Conservation (phyloP, 2,113 vertebrate species). For the Uria lomvia region DNA sequence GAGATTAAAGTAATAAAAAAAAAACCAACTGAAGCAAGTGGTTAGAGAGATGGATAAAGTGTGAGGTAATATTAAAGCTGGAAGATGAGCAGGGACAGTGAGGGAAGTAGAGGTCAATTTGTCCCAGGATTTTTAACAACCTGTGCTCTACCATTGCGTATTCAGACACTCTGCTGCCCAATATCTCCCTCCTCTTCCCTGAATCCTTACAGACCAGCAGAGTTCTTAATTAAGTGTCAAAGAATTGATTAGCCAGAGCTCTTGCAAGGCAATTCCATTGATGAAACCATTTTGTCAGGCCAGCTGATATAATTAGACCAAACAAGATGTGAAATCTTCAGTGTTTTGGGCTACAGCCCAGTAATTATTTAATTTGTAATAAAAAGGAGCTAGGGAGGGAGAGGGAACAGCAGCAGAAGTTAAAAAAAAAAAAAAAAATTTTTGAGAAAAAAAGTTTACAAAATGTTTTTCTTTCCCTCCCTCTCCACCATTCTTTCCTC, state of each 20-base stretch:
- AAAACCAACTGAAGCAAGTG: neutral
- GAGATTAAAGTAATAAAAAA: conserved; percentile 56
- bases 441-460: neutral
- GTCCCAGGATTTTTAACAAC: conserved; percentile 19
- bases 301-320: conserved; percentile 71
- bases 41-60: neutral
- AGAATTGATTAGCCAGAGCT: conserved; percentile 71
- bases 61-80: conserved; percentile 34
- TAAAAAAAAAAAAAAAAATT: neutral
- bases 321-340: conserved; percentile 73
- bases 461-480: neutral
- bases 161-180: neutral
- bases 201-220: conserved; percentile 56
- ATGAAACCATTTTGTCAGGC: conserved; percentile 74
- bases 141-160: neutral
- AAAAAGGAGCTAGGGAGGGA: conserved; percentile 16
- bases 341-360: conserved; percentile 63
- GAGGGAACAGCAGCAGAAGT: neutral
- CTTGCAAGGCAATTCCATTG: conserved; percentile 67
- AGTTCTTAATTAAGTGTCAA: conserved; percentile 75
- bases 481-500: neutral
- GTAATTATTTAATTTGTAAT: conserved; percentile 71
- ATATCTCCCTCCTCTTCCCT: neutral
- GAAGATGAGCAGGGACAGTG: neutral
- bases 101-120: neutral